These are phyloP conservation scores for Xenopus petersii DNA, from an alignment of 2,797 vertebrate genomes.

Conservation along the genomic window DNA sequence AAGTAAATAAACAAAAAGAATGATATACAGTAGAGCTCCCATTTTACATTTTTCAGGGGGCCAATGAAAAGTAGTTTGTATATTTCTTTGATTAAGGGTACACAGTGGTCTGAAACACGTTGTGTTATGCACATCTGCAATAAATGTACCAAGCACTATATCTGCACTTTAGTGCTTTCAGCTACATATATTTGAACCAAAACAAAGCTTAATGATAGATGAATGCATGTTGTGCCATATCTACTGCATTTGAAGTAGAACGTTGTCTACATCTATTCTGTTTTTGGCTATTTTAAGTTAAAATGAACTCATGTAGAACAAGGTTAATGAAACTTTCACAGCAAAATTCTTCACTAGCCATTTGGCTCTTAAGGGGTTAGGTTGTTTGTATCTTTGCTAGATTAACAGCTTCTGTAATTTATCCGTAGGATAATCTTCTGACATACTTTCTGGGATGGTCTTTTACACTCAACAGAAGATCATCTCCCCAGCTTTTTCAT, in stretches of 20 bases:
- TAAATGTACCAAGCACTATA: no score
- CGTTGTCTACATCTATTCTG: no score
- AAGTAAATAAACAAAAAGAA: no score
- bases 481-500: slow-evolving; percentile 7
- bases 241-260: neutral
- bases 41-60: no score
- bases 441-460: slow-evolving; percentile 8
- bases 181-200: no score
- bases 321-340: neutral
- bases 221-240: neutral
- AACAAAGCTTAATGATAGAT: no score
- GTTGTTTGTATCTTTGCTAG: slow-evolving; percentile 5
- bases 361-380: neutral
- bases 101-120: no score
- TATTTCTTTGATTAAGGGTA: no score
- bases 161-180: no score
- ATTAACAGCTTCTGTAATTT: slow-evolving; percentile 13
- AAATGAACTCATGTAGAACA: neutral
- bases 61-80: no score
- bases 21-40: no score
- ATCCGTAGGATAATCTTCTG: slow-evolving; percentile 23
- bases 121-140: no score
- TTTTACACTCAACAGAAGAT: slow-evolving; percentile 22
- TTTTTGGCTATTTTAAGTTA: neutral
- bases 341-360: neutral